Evolutionary conservation across 2,888 invertebrate genomes (phyloP), one percentile per base, ranked within the genome.

Genomic region (Asteroscopus sphinx): DNA sequence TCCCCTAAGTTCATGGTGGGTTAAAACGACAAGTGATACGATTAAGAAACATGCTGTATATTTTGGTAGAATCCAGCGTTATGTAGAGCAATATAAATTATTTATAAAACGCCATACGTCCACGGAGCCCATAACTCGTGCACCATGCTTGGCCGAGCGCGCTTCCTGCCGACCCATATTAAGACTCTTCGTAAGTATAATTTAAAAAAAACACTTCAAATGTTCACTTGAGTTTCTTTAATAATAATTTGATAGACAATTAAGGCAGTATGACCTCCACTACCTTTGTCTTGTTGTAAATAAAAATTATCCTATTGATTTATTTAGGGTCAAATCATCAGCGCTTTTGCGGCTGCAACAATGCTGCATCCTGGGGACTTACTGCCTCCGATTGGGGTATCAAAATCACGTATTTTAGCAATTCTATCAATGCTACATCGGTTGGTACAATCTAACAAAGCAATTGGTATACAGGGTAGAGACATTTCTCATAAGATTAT

Each of bases 111-210:
- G 41, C 82, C 82, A 81, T 83, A 83, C 80, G 76, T 72, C 64
- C 47, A 58, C 36, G 45, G 63, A 35, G 17, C 45, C 57, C 47
- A 60, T 60, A 59, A 45, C 63, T 60, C 52, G 46, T 36, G 52
- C 73, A 77, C 68, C 80, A 82, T 73, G 91, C 91, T 90, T 81
- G 68, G 81, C 82, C 76, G 76, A 92, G 91, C 92, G 76, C 79
- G 78, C 76, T 87, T 90, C 91, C 91, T 86, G 66, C 72, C 79
- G 69, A 69, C 73, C 77, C 58, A 60, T 59, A 63, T n/a, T n/a
- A n/a, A n/a, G 47, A 73, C 70, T 68, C 65, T 65, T 33, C 46
- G 16, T 37, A 15, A 44, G 41, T 11, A 44, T 16, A 39, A 44
- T 45, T n/a, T n/a, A 42, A 35, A 36, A 53, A 44, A 32, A 44